These are phyloP conservation scores for Aythya fuligula DNA, from an alignment of 2,797 vertebrate species.

Conservation along the genomic window DNA sequence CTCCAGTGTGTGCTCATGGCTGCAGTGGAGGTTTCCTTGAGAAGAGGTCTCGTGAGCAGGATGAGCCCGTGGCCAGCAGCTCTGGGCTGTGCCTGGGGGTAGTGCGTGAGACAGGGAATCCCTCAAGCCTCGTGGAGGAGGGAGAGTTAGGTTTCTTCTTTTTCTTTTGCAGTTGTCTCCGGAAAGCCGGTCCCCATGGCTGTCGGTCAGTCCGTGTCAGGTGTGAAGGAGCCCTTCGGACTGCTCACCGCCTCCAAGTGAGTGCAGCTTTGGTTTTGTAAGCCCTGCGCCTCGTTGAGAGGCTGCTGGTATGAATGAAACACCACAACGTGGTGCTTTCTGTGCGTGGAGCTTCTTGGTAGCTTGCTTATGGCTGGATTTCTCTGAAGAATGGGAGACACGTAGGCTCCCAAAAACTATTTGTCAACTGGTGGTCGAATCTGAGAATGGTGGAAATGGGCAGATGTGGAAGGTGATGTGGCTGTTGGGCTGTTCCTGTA, in stretches of 20 bases:
- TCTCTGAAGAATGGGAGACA: not conserved
- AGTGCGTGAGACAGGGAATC: not conserved
- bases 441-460: not conserved
- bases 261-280: not conserved
- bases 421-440: rapidly evolving
- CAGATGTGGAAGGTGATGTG: not conserved
- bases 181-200: constrained; percentile 86
- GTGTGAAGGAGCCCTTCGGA: constrained; percentile 89
- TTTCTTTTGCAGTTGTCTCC: constrained; percentile 67
- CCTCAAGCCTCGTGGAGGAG: rapidly evolving
- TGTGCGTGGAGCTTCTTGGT: not conserved
- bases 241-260: constrained; percentile 90
- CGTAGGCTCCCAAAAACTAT: not conserved
- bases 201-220: constrained; percentile 82
- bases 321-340: rapidly evolving
- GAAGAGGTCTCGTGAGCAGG: not conserved
- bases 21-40: not conserved
- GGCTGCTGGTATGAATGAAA: not conserved
- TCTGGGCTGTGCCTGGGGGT: not conserved
- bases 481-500: not conserved
- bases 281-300: not conserved
- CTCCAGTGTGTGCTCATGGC: rapidly evolving
- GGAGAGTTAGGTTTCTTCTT: not conserved
- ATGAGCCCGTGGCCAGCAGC: not conserved
- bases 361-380: not conserved